These are phyloP conservation scores for Vanessa atalanta DNA, from an alignment of 1,140 invertebrate species.

Conservation along the genomic window DNA sequence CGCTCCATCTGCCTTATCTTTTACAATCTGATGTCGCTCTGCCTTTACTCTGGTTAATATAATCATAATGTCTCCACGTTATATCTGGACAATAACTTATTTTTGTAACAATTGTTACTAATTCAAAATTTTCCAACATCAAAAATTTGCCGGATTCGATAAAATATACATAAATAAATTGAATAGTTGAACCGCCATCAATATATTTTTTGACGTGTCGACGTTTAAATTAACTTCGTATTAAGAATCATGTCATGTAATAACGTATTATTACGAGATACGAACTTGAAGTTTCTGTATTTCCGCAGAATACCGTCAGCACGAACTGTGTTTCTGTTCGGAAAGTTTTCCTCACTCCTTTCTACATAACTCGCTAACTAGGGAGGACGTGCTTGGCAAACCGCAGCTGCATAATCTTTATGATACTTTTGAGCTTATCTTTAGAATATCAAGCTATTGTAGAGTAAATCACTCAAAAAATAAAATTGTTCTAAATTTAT, in stretches of 20 bases:
- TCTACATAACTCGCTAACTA: constrained; percentile 28
- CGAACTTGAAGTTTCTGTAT: constrained; percentile 47
- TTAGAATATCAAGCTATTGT: not conserved
- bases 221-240: not conserved
- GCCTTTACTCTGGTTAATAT: too few species aligned
- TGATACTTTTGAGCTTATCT: constrained; percentile 14
- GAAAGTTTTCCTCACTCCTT: constrained; percentile 20
- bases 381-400: constrained; percentile 21
- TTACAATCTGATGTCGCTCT: too few species aligned
- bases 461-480: too few species aligned
- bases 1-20: too few species aligned
- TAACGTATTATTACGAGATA: constrained; percentile 43
- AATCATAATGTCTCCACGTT: too few species aligned
- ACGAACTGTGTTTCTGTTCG: constrained; percentile 13
- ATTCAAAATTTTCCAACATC: too few species aligned
- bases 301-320: constrained; percentile 18
- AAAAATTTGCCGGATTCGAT: too few species aligned
- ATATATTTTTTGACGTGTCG: not conserved
- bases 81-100: too few species aligned
- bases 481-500: too few species aligned
- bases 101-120: too few species aligned
- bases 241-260: constrained; percentile 25
- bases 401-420: constrained; percentile 8
- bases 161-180: not conserved
- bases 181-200: not conserved